Percentiles rank a stretch among this genome's conserved stretches.
These are phyloP conservation scores for Argyra leucocephala DNA, from an alignment of 2,888 invertebrate species.

Conservation along the genomic window DNA sequence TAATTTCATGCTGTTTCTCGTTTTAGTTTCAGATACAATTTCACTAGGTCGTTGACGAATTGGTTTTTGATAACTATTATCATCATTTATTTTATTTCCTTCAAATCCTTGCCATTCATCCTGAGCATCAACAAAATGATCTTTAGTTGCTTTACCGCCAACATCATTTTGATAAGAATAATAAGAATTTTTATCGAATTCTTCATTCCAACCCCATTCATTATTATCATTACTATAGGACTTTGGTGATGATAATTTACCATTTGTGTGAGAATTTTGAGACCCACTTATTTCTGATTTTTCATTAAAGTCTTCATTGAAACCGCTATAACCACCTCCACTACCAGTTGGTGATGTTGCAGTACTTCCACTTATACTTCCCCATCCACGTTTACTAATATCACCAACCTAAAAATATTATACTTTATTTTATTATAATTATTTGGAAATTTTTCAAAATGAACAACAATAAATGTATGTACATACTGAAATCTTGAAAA, in stretches of 20 bases:
- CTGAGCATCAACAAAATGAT: conserved; percentile 22
- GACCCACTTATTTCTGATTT: conserved; percentile 25
- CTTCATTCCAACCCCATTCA: conserved; percentile 39
- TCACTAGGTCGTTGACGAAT: conserved; percentile 10
- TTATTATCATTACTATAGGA: conserved; percentile 31
- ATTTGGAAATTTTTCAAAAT: no score
- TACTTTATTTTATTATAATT: no score
- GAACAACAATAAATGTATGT: no score
- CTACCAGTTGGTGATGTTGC: conserved; percentile 38
- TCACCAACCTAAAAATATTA: conserved; percentile 55
- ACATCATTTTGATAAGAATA: conserved; percentile 29
- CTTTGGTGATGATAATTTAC: conserved; percentile 25
- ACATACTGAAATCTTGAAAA: no score
- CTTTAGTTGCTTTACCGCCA: conserved; percentile 33
- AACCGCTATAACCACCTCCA: conserved; percentile 36
- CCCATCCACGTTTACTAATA: conserved; percentile 59
- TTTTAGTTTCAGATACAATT: conserved; percentile 26
- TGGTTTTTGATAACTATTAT: conserved; percentile 22
- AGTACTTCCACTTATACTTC: conserved; percentile 50
- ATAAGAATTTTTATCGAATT: conserved; percentile 23
- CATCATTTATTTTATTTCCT: conserved; percentile 32
- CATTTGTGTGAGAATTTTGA: conserved; percentile 40
- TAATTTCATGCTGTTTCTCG: conserved; percentile 32
- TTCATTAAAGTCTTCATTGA: conserved; percentile 26
- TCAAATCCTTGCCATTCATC: conserved; percentile 43